These are phyloP conservation scores for Trogon surrucura DNA, from an alignment of 2,113 vertebrate genomes.

Conservation along the genomic window DNA sequence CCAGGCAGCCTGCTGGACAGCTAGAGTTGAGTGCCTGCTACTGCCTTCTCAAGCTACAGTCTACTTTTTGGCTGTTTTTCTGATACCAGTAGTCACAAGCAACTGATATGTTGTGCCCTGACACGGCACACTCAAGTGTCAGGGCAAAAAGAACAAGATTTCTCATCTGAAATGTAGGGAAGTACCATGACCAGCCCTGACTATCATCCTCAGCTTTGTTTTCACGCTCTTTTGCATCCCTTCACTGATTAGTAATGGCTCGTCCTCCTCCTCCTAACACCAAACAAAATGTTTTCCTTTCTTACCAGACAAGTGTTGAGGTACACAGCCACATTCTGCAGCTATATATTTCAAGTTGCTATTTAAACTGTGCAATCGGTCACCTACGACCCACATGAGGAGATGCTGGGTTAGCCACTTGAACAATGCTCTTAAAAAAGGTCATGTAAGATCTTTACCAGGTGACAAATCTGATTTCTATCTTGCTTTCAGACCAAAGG, in stretches of 20 bases:
- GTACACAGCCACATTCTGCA: not conserved
- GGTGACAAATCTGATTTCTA: not conserved
- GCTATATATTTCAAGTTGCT: not conserved
- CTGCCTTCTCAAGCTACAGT: not conserved
- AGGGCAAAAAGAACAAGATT: not conserved
- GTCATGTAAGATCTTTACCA: accelerated
- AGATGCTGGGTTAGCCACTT: not conserved
- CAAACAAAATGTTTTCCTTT: not conserved
- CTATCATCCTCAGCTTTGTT: not conserved
- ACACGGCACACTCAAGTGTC: not conserved
- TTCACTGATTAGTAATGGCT: not conserved
- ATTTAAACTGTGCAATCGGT: not conserved
- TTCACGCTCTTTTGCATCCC: not conserved
- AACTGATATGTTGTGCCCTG: not conserved
- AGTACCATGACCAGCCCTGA: not conserved
- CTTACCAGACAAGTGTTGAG: not conserved
- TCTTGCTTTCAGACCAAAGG: not conserved
- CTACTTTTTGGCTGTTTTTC: not conserved
- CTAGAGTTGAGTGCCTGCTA: not conserved
- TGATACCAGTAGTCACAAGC: not conserved
- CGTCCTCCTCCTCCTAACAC: not conserved
- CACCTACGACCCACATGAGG: not conserved
- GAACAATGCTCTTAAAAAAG: not conserved
- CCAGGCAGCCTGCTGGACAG: not conserved
- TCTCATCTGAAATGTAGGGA: not conserved